phyloP scores from a whole-genome alignment of 2,888 invertebrate species.

The Eristalis arbustorum region DNA sequence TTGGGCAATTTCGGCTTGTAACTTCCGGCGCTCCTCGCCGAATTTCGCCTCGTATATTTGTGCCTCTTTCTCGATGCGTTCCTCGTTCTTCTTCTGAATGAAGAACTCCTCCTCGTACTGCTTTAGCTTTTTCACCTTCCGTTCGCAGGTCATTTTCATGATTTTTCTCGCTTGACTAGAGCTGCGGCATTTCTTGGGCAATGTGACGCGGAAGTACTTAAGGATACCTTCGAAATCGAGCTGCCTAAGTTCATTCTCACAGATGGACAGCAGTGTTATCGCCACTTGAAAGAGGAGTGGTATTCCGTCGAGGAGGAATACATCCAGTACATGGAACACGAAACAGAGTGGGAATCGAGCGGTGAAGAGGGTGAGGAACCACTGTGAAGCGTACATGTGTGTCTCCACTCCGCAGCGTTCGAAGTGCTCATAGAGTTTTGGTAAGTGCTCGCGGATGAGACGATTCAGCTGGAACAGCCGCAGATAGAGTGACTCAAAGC shows the following conservation, averaged over 20 bases:
- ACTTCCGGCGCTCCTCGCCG: conserved; percentile 80
- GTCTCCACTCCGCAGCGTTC: conserved; percentile 92
- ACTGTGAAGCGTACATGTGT: conserved; percentile 99
- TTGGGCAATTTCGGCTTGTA: conserved; percentile 81
- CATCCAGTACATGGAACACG: conserved; percentile 97
- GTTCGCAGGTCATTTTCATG: conserved; percentile 93
- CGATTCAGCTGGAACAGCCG: conserved; percentile 96
- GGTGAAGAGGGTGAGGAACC: conserved; percentile 99
- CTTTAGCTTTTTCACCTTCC: conserved; percentile 95
- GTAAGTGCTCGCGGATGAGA: conserved; percentile 91
- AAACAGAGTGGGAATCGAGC: conserved; percentile 98
- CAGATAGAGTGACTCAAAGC: conserved; percentile 97
- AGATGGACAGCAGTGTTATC: conserved; percentile 93
- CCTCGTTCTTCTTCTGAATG: conserved; percentile 86
- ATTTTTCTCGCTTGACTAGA: conserved; percentile 94
- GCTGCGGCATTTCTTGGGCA: conserved; percentile 97
- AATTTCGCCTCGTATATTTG: conserved; percentile 86
- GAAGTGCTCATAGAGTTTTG: conserved; percentile 91
- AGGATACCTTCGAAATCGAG: conserved; percentile 98
- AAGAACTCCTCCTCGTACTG: conserved; percentile 97
- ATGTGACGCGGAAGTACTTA: conserved; percentile 97
- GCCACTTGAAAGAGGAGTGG: conserved; percentile 98
- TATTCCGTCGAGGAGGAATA: conserved; percentile 96
- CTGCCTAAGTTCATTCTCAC: conserved; percentile 93
- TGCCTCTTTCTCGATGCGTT: conserved; percentile 84